phyloP scores from a whole-genome alignment of 2,113 vertebrate species.

The Puffinus mauretanicus region DNA sequence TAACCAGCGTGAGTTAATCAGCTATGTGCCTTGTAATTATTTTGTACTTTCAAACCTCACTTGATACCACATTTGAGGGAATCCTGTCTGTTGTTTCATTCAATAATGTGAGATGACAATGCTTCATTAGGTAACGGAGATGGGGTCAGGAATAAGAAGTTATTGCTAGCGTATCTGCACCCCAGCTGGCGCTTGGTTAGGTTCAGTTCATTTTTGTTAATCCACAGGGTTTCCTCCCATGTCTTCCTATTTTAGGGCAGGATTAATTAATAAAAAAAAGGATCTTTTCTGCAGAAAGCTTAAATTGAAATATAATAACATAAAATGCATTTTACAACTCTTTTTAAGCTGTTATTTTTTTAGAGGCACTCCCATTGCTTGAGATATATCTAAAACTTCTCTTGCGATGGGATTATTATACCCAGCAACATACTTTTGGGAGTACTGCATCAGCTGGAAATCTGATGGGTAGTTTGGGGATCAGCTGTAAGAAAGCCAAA shows the following conservation, averaged over 20 bases:
- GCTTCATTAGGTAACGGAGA: neutral
- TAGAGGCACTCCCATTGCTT: neutral
- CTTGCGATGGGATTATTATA: neutral
- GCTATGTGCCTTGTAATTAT: neutral
- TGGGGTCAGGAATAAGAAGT: neutral
- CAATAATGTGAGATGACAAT: neutral
- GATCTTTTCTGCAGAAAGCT: neutral
- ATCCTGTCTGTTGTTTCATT: neutral
- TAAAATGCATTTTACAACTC: neutral
- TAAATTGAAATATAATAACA: neutral
- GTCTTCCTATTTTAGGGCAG: neutral
- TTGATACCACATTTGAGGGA: neutral
- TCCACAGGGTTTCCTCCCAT: neutral
- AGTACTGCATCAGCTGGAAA: neutral
- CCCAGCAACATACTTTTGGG: neutral
- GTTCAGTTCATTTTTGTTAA: neutral
- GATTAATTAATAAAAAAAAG: neutral
- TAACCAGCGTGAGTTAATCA: conserved; percentile 30
- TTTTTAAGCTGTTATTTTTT: neutral
- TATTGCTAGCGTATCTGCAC: neutral
- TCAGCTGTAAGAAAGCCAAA: neutral
- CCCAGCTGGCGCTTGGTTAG: neutral
- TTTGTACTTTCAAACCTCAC: neutral
- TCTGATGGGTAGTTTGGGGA: neutral
- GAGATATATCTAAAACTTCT: neutral